Conservation (phyloP, 1,140 invertebrate species). For the Ephestia elutella region DNA sequence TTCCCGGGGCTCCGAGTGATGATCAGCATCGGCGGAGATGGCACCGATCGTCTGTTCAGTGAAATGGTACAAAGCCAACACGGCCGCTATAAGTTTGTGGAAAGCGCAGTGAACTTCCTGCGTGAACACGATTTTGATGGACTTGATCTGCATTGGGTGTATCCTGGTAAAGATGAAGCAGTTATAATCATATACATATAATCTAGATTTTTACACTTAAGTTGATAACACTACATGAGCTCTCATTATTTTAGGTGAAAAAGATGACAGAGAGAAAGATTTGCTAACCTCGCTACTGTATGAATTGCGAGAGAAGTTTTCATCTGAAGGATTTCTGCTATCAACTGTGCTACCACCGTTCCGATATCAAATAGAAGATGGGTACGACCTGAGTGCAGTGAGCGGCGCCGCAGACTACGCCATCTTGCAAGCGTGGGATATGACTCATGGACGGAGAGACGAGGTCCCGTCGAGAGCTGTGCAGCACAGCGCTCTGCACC, state of each 20-base stretch:
- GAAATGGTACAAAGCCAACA: slow-evolving; percentile 68
- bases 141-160: slow-evolving; percentile 78
- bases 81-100: slow-evolving; percentile 74
- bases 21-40: slow-evolving; percentile 74
- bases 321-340: slow-evolving; percentile 55
- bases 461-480: slow-evolving; percentile 52
- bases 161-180: slow-evolving; percentile 66
- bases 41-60: slow-evolving; percentile 70
- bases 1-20: slow-evolving; percentile 73
- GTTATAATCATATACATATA: too few species aligned
- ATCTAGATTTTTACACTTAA: background rate
- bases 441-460: slow-evolving; percentile 53
- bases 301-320: slow-evolving; percentile 64
- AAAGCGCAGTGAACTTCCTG: slow-evolving; percentile 76
- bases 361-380: slow-evolving; percentile 71
- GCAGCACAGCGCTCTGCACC: slow-evolving; percentile 60
- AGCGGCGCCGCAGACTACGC: slow-evolving; percentile 65
- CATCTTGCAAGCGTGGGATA: slow-evolving; percentile 67
- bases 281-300: slow-evolving; percentile 63
- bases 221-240: slow-evolving; percentile 8
- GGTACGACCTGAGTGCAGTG: slow-evolving; percentile 63
- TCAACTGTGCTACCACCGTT: slow-evolving; percentile 58
- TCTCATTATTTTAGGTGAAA: slow-evolving; percentile 56
- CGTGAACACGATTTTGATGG: slow-evolving; percentile 77
- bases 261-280: slow-evolving; percentile 64